These are phyloP conservation scores for Thunnus albacares DNA, from an alignment of 2,797 vertebrate genomes.

Conservation along the genomic window DNA sequence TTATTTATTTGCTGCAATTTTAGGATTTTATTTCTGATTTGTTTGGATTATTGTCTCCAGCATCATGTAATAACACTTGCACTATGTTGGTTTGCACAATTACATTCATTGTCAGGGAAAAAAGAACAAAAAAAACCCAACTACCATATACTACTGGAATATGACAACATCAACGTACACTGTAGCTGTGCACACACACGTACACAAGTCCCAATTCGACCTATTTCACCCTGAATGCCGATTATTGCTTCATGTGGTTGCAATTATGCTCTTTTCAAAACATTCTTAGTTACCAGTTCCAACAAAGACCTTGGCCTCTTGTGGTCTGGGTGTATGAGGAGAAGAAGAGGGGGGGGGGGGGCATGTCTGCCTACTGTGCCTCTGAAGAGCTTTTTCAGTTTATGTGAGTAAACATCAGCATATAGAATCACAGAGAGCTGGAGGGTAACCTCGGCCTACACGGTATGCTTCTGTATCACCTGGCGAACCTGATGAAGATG, in stretches of 20 bases:
- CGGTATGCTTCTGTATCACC: constrained; percentile 9
- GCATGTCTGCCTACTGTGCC: constrained; percentile 57
- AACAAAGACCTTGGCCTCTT: constrained; percentile 73
- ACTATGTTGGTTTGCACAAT: constrained; percentile 3
- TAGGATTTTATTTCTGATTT: not conserved
- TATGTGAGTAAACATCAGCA: constrained; percentile 62
- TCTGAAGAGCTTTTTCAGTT: constrained; percentile 48
- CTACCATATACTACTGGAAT: too few relatives aligned
- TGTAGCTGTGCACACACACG: constrained; percentile 25
- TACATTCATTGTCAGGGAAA: not conserved
- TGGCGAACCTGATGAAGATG: constrained; percentile 12
- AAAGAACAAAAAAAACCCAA: not conserved
- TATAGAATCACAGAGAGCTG: constrained; percentile 49
- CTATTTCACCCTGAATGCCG: constrained; percentile 62
- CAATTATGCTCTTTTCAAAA: constrained; percentile 79
- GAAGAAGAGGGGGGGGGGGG: constrained; percentile 18
- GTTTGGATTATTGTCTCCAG: constrained; percentile 27
- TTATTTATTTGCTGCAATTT: not conserved
- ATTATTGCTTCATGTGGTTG: constrained; percentile 82
- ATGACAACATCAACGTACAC: not conserved
- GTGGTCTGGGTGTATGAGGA: constrained; percentile 59
- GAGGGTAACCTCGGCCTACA: constrained; percentile 52
- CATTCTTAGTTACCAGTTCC: constrained; percentile 73
- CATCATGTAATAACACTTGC: not conserved
- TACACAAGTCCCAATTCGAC: constrained; percentile 37